Evolutionary conservation across 2,888 invertebrate species (phyloP).

Genomic region (Nezara viridula): DNA sequence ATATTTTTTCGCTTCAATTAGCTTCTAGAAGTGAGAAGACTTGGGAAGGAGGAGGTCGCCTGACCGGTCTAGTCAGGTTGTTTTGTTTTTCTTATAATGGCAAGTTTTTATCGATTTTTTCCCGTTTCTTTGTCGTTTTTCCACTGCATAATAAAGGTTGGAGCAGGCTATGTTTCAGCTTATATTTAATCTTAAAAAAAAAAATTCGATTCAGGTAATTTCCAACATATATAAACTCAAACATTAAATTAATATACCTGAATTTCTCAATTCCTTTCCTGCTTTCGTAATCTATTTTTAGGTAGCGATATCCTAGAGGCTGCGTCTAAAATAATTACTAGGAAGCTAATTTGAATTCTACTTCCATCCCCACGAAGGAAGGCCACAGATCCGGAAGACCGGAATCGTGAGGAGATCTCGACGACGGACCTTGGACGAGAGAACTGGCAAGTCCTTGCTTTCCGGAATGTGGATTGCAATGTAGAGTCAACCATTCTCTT

Average conservation of each 20-base stretch:
- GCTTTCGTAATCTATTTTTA: too few relatives aligned
- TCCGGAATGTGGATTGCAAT: neutral
- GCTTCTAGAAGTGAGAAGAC: neutral
- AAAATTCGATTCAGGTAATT: too few relatives aligned
- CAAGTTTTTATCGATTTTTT: neutral
- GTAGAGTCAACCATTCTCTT: neutral
- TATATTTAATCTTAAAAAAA: too few relatives aligned
- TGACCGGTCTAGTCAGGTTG: neutral
- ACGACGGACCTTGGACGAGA: neutral
- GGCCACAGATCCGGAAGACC: neutral
- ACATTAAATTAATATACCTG: too few relatives aligned
- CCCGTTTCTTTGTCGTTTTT: neutral
- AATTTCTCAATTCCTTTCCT: too few relatives aligned
- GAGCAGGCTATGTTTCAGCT: too few relatives aligned
- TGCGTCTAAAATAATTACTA: neutral
- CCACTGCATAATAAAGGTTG: neutral
- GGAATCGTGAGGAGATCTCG: neutral
- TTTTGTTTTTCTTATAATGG: neutral
- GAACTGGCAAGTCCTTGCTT: neutral
- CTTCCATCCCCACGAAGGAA: constrained; percentile 11
- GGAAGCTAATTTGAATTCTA: neutral
- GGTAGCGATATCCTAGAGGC: neutral
- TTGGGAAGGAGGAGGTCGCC: neutral
- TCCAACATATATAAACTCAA: too few relatives aligned
- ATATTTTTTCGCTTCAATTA: neutral